Evolutionary conservation across 2,797 vertebrate genomes (phyloP).

Genomic region (Apodemus agrarius): DNA sequence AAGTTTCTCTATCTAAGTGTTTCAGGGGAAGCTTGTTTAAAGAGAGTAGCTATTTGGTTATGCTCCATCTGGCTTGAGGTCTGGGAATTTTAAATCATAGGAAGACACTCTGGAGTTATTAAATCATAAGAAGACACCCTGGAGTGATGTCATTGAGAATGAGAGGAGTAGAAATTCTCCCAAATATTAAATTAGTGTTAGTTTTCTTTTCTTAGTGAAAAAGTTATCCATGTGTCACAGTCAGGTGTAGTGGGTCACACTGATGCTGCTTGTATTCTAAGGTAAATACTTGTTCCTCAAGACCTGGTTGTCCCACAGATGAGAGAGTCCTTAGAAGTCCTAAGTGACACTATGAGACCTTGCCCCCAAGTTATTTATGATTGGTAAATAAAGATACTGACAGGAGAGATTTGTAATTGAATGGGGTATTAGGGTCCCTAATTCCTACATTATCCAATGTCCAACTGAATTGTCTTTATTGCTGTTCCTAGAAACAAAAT

Average conservation of each 20-base stretch:
- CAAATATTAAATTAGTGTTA: background rate
- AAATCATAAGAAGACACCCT: background rate
- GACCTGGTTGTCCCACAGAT: no score
- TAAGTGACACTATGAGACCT: no score
- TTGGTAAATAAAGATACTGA: no score
- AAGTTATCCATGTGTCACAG: background rate
- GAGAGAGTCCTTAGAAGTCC: no score
- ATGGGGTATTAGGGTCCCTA: no score
- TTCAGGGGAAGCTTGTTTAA: background rate
- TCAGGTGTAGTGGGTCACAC: no score
- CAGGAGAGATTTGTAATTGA: background rate
- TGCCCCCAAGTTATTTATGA: no score
- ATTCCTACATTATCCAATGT: background rate
- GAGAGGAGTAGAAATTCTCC: background rate
- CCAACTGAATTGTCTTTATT: background rate
- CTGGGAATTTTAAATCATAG: background rate
- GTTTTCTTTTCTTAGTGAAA: background rate
- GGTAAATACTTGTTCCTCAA: no score
- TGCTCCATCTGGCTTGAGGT: background rate
- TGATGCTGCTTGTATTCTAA: no score
- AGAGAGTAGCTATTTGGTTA: background rate
- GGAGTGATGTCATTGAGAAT: background rate
- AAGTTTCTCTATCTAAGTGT: conserved; percentile 9
- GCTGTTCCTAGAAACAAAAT: background rate
- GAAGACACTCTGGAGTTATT: background rate